These are phyloP conservation scores for Latheticus oryzae DNA, from an alignment of 2,888 invertebrate genomes.

Conservation along the genomic window DNA sequence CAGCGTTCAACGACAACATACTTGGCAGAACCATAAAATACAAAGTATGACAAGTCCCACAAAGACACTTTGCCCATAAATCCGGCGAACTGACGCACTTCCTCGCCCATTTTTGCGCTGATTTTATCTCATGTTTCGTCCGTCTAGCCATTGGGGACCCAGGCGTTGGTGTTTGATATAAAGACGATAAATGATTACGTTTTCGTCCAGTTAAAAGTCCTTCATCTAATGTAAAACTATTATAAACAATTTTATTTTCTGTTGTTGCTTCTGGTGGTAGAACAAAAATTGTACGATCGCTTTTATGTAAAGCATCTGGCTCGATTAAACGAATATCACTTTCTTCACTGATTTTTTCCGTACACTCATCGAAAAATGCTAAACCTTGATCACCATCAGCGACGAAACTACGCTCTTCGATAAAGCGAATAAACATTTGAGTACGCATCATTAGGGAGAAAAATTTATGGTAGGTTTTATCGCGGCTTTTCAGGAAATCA, in stretches of 20 bases:
- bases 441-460: slow-evolving; percentile 90
- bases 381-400: slow-evolving; percentile 97
- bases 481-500: slow-evolving; percentile 88
- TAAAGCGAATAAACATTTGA: slow-evolving; percentile 98
- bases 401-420: slow-evolving; percentile 98
- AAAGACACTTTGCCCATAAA: slow-evolving; percentile 91
- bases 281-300: slow-evolving; percentile 94
- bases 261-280: slow-evolving; percentile 86
- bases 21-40: slow-evolving; percentile 98
- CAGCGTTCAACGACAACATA: slow-evolving; percentile 76
- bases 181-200: slow-evolving; percentile 59
- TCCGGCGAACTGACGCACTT: slow-evolving; percentile 72
- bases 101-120: slow-evolving; percentile 84
- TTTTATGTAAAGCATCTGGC: slow-evolving; percentile 80
- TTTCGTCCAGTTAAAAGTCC: slow-evolving; percentile 67
- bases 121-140: slow-evolving; percentile 95
- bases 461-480: slow-evolving; percentile 90
- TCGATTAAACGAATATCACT: slow-evolving; percentile 78
- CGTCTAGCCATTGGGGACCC: slow-evolving; percentile 93
- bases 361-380: slow-evolving; percentile 97
- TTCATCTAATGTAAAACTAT: slow-evolving; percentile 73
- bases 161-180: slow-evolving; percentile 68
- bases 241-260: slow-evolving; percentile 63
- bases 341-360: slow-evolving; percentile 79
- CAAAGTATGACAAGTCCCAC: slow-evolving; percentile 90